Evolutionary conservation across 2,888 invertebrate species (phyloP), one percentile per base, ranked within the genome.

Genomic region (Loripinus fragilis): DNA sequence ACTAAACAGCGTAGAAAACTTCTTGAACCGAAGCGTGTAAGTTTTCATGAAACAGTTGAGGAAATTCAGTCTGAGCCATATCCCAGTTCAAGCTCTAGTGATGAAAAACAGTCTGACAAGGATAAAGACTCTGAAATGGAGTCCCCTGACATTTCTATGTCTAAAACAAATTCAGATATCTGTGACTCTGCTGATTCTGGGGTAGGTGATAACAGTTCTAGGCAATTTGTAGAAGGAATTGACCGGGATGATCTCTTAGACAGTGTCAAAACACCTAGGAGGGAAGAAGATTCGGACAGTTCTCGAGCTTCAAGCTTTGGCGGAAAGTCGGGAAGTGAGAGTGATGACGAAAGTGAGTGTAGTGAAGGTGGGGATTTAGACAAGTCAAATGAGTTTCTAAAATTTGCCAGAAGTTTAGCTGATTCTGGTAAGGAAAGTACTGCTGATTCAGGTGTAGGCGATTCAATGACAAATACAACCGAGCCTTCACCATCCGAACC

Each of bases 351-450:
- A 48, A 65, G 72, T 50, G 79, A 83, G 0, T 68, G 60, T 42
- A 83, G 79, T 75, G 80, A 80, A 41, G 86, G 84, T 55, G 87
- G 71, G 12, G 80, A 84, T 35, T 69, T 50, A 20, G 75, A 81
- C 45, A 52, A 78, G 50, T 78, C 80, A 68, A 80, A 85, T 38
- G 85, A 86, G 67, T 86, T 88, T 41, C 74, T 86, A 12, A 83
- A 86, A 77, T 88, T 88, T 80, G 87, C 87, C 68, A 86, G 85
- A 83, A 83, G 86, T 76, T 78, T 90, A 42, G 87, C 87, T 2
- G 89, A 88, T 69, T 86, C 85, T 52, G 87, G 87, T n/a, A 88
- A 86, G 66, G 89, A 89, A 67, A 85, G 83, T 45, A 89, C 90
- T 12, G 83, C 85, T 28, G 90, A 90, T 80, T 90, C 89, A 0